These are phyloP conservation scores for Lepidurus couesii DNA, from an alignment of 1,140 invertebrate genomes.

Conservation along the genomic window DNA sequence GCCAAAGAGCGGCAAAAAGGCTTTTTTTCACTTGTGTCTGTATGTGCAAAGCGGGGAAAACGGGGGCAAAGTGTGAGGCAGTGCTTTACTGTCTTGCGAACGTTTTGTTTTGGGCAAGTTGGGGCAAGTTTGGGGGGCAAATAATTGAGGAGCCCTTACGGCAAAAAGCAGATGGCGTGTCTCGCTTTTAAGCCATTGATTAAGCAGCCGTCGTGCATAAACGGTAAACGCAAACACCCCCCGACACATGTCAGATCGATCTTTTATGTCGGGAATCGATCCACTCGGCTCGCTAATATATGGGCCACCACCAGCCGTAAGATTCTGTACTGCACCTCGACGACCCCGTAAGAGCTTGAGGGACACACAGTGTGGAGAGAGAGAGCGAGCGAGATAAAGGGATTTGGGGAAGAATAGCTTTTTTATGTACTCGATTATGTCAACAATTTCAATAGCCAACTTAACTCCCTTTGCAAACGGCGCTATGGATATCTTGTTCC, in stretches of 20 bases:
- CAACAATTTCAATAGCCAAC: constrained; percentile 2
- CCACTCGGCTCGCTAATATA: neutral
- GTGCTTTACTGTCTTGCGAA: too few species aligned
- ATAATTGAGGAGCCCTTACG: too few species aligned
- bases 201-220: neutral
- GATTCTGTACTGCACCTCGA: too few species aligned
- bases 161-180: neutral
- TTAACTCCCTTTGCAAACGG: neutral
- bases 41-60: too few species aligned
- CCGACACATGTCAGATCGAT: neutral
- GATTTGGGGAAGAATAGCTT: neutral
- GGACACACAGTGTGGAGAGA: neutral
- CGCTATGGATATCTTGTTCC: neutral
- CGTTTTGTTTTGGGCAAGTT: too few species aligned
- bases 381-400: neutral
- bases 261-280: neutral
- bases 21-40: too few species aligned
- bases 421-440: neutral
- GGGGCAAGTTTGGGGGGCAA: too few species aligned
- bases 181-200: neutral
- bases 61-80: too few species aligned
- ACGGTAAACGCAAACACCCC: neutral
- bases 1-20: too few species aligned
- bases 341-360: neutral
- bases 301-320: neutral